Base-by-base conservation (phyloP, 2,113 vertebrate genomes). In the Notothenia rossii region DNA sequence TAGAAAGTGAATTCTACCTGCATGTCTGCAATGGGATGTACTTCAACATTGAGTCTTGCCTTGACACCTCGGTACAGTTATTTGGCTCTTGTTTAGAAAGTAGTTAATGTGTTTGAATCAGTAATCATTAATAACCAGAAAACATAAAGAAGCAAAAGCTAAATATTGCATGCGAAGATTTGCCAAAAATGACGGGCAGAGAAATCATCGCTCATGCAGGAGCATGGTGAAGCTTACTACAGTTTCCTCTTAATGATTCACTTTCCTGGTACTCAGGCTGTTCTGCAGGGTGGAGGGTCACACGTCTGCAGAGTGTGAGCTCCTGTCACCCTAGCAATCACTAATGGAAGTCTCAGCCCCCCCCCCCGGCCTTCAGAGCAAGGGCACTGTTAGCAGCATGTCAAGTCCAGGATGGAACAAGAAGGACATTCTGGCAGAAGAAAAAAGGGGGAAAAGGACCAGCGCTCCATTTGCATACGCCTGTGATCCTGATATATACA, bases 401-500 rank as follows among this genome's bases (percentile, higher is more conserved):
- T 93, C 90, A 92, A 92, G 81, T 83, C 86, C 70, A 71, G 86
- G 88, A 90, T 81, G 82, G 87, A 92, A 94, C 91, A 93, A 92
- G 90, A 93, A 89, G 92, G 89, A 93, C 90, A 87, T 84, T 86
- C 78, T 87, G 85, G 85, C 86, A 91, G 82, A 87, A 83, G 82
- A 87, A 82, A 88, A 85, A 88, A 79, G 82, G 64, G 76, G 81
- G 78, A 66, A 83, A 72, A 83, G 86, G 84, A 86, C 65, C 72
- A 9, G 61, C 45, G 25, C 73, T 0, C 13, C 59, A 94, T 95
- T 94, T 94, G 89, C 92, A 94, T 95, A 93, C 62, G 81, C 79
- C 85, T n/a, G n/a, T 88, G 92, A 93, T 91, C 93, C 94, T 94
- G 93, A 94, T 94, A 91, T 94, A 94, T 94, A 94, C 94, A 92